These are phyloP conservation scores for Atlantisia rogersi DNA, from an alignment of 2,113 vertebrate genomes.

Conservation along the genomic window DNA sequence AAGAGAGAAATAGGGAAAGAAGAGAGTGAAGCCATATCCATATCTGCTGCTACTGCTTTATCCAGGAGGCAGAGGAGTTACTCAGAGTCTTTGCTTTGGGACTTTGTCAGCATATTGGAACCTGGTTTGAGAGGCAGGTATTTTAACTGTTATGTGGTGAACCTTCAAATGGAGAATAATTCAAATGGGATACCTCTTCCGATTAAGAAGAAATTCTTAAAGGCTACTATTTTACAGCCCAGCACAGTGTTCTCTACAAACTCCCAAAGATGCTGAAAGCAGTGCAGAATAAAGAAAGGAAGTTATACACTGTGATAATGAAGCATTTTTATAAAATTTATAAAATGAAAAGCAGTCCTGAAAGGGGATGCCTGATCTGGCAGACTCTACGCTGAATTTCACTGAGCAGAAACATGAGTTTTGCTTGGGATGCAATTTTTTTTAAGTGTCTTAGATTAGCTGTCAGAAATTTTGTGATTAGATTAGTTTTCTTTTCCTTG, in stretches of 20 bases:
- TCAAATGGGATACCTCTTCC: background rate
- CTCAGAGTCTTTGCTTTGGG: background rate
- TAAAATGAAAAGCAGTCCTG: background rate
- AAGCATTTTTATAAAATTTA: background rate
- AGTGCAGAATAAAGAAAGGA: background rate
- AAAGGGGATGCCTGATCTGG: background rate
- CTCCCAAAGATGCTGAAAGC: background rate
- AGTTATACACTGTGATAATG: background rate
- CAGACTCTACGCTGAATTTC: background rate
- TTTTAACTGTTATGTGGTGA: background rate
- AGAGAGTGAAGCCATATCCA: rapidly evolving
- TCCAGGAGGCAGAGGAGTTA: background rate
- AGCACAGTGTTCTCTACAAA: background rate
- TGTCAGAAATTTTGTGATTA: background rate
- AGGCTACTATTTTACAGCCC: background rate
- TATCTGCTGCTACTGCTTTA: background rate
- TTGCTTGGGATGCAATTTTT: constrained; percentile 1
- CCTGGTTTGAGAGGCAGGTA: background rate
- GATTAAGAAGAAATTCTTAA: background rate
- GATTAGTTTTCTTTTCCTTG: background rate
- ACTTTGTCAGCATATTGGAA: background rate
- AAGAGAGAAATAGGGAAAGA: background rate
- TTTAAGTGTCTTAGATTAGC: background rate
- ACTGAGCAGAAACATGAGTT: background rate
- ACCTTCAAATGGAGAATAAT: background rate